Conservation (phyloP, 2,888 invertebrate species). For the Heliconius cydno region DNA sequence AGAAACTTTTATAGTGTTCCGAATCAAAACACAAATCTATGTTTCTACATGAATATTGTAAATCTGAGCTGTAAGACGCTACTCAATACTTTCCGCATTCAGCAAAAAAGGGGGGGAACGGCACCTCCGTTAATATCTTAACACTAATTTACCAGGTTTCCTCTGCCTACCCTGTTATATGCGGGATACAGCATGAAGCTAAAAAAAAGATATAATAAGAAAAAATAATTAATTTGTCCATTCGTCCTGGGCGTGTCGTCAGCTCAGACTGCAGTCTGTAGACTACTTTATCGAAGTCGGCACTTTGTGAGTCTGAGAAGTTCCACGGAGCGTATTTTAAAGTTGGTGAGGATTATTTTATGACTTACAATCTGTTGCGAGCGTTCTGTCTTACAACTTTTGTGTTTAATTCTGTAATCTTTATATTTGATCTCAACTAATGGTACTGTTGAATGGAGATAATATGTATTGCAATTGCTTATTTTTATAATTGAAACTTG, state of each 20-base stretch:
- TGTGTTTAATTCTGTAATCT: constrained; percentile 31
- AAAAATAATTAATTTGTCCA: background rate
- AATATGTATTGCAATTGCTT: background rate
- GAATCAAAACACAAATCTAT: too few relatives aligned
- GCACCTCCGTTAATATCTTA: background rate
- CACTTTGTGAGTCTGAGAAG: constrained; percentile 41
- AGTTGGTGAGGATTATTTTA: constrained; percentile 42
- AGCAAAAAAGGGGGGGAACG: background rate
- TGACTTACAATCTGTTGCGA: constrained; percentile 39
- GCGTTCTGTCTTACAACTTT: constrained; percentile 27
- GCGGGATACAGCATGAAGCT: background rate
- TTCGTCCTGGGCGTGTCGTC: constrained; percentile 36
- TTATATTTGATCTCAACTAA: background rate
- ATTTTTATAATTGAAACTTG: background rate
- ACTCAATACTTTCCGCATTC: too few relatives aligned
- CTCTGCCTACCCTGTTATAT: background rate
- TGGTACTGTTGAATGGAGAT: background rate
- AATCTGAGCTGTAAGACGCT: too few relatives aligned
- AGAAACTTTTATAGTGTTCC: too few relatives aligned
- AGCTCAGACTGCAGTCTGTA: constrained; percentile 4
- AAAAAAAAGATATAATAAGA: background rate
- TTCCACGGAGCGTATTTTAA: constrained; percentile 41
- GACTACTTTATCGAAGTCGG: constrained; percentile 36
- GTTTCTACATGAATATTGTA: too few relatives aligned
- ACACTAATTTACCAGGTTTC: background rate